A percentile compares a stretch with the other conserved stretches of the same genome.
Conservation (phyloP, 1,140 invertebrate species). For the Zeugodacus cucurbitae region DNA sequence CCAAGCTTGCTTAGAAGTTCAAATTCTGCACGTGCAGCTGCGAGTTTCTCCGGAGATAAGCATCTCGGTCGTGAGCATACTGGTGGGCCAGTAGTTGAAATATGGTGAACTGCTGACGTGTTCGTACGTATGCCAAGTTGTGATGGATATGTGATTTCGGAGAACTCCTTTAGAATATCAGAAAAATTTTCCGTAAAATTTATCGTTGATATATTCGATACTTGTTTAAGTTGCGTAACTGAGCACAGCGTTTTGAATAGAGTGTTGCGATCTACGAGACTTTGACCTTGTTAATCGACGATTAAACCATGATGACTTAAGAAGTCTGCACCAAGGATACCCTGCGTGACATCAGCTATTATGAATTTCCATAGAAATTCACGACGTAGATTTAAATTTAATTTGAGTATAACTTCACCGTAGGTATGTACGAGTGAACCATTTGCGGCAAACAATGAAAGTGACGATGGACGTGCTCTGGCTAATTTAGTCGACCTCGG, state of each 20-base stretch:
- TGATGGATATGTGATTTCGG: background rate
- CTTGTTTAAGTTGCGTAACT: background rate
- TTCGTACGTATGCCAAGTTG: background rate
- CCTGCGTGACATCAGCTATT: background rate
- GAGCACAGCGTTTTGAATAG: background rate
- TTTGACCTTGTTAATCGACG: background rate
- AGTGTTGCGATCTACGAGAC: background rate
- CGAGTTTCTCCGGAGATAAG: conserved; percentile 19
- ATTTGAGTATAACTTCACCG: background rate
- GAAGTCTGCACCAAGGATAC: background rate
- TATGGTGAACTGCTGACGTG: background rate
- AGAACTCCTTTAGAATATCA: background rate
- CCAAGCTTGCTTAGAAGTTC: background rate
- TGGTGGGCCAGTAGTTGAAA: conserved; percentile 18
- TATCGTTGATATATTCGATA: background rate
- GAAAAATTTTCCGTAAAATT: background rate
- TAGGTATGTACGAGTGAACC: background rate
- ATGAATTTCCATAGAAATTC: conserved; percentile 28
- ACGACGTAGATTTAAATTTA: background rate
- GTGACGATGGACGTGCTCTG: background rate
- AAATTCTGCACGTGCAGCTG: conserved; percentile 29
- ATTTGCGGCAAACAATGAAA: background rate
- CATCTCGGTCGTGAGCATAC: background rate
- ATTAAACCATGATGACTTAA: background rate
- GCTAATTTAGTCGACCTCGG: background rate